phyloP scores from a whole-genome alignment of 2,888 invertebrate genomes.

The Macrosoma leucophasiata region DNA sequence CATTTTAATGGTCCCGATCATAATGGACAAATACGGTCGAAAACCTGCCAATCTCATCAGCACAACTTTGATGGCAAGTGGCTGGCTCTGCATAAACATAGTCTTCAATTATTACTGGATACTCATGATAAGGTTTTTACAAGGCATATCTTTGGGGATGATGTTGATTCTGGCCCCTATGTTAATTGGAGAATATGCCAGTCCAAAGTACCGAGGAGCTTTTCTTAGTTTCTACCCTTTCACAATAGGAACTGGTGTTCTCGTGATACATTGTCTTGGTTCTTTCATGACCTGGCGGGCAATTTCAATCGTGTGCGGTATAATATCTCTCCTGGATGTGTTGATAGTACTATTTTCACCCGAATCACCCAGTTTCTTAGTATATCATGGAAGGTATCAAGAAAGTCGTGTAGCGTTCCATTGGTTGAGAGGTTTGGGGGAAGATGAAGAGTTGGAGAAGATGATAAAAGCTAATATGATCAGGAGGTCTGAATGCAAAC shows the following conservation, averaged over 20 bases:
- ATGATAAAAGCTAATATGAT: slow-evolving; percentile 44
- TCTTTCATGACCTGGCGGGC: slow-evolving; percentile 72
- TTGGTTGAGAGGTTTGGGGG: slow-evolving; percentile 70
- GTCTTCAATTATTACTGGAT: slow-evolving; percentile 45
- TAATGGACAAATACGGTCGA: slow-evolving; percentile 74
- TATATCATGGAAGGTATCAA: slow-evolving; percentile 67
- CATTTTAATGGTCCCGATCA: slow-evolving; percentile 44
- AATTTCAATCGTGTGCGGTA: slow-evolving; percentile 64
- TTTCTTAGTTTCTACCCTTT: slow-evolving; percentile 76
- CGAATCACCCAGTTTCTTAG: slow-evolving; percentile 80
- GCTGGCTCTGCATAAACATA: slow-evolving; percentile 69
- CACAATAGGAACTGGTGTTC: slow-evolving; percentile 74
- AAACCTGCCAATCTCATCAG: slow-evolving; percentile 62
- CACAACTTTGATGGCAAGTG: slow-evolving; percentile 57
- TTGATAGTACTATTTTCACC: slow-evolving; percentile 56
- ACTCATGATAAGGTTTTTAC: slow-evolving; percentile 45
- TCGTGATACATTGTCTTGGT: slow-evolving; percentile 77
- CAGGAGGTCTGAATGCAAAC: slow-evolving; percentile 33
- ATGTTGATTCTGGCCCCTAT: slow-evolving; percentile 62
- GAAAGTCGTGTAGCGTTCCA: slow-evolving; percentile 72
- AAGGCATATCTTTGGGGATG: slow-evolving; percentile 70
- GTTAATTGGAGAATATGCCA: slow-evolving; percentile 71
- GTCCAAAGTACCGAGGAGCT: slow-evolving; percentile 75
- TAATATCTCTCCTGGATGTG: slow-evolving; percentile 60
- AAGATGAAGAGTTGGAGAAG: slow-evolving; percentile 48